These are phyloP conservation scores for Caenorhabditis inopinata DNA, from an alignment of 1,140 invertebrate genomes.

Conservation along the genomic window DNA sequence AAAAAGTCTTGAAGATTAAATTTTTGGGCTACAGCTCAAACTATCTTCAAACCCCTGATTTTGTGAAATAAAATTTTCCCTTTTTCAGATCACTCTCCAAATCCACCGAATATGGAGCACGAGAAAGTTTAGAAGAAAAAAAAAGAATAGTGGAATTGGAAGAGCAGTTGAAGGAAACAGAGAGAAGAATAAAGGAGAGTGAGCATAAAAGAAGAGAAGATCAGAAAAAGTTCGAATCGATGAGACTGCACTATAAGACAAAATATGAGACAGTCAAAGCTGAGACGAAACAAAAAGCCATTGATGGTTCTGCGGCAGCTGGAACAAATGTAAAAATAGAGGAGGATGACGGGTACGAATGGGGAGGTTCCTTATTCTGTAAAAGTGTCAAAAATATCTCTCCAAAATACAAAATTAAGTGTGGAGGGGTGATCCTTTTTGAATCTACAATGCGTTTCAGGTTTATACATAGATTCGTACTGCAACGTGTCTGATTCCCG, in stretches of 20 bases:
- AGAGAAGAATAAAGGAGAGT: not conserved
- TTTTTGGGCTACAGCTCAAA: no score
- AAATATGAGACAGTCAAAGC: not conserved
- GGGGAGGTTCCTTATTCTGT: no score
- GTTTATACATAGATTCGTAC: no score
- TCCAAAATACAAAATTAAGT: no score
- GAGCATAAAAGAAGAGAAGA: conserved; percentile 17
- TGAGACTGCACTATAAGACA: conserved; percentile 18
- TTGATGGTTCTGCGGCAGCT: not conserved
- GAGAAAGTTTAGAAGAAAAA: conserved; percentile 31
- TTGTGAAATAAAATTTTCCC: not conserved
- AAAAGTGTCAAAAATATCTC: no score
- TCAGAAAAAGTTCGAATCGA: conserved; percentile 8
- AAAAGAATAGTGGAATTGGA: conserved; percentile 30
- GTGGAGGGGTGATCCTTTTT: no score
- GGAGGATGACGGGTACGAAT: no score
- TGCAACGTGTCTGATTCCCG: no score
- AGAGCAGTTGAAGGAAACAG: conserved; percentile 28
- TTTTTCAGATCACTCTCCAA: not conserved
- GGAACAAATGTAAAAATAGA: not conserved
- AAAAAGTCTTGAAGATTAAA: no score
- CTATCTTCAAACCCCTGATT: no score
- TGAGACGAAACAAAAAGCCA: not conserved
- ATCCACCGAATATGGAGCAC: conserved; percentile 2
- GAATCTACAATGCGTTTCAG: no score